Percentiles rank a stretch among this genome's conserved stretches.
Conservation (phyloP, 2,888 invertebrate genomes). For the Aspidapion aeneum region DNA sequence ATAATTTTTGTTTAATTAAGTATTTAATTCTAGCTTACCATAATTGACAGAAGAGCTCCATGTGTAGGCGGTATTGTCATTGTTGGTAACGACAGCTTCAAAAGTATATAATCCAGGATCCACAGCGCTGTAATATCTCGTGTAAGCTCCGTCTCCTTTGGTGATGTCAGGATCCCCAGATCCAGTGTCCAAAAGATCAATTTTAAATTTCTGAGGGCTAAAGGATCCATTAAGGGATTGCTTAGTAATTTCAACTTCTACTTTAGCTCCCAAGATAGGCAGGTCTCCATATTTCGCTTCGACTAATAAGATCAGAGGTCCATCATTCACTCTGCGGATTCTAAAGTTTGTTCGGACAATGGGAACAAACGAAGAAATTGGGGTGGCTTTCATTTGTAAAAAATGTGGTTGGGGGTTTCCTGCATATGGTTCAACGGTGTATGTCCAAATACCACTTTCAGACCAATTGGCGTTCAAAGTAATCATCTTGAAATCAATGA, state of each 20-base stretch:
- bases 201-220: slow-evolving; percentile 41
- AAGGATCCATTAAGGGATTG: slow-evolving; percentile 40
- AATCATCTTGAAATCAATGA: slow-evolving; percentile 52
- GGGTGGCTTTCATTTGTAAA: slow-evolving; percentile 58
- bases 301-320: slow-evolving; percentile 52
- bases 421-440: slow-evolving; percentile 54
- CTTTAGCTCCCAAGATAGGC: slow-evolving; percentile 56
- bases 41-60: slow-evolving; percentile 42
- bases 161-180: slow-evolving; percentile 63
- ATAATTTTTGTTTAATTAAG: neutral
- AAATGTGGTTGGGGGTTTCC: slow-evolving; percentile 60
- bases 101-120: slow-evolving; percentile 52
- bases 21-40: slow-evolving; percentile 33
- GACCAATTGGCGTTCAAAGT: slow-evolving; percentile 51
- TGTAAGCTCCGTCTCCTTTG: slow-evolving; percentile 62
- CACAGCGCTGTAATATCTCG: slow-evolving; percentile 56
- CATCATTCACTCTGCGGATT: slow-evolving; percentile 44
- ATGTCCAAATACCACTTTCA: slow-evolving; percentile 59
- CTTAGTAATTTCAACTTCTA: slow-evolving; percentile 52
- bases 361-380: slow-evolving; percentile 45
- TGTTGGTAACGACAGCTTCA: slow-evolving; percentile 51
- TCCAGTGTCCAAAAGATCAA: slow-evolving; percentile 57
- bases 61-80: slow-evolving; percentile 54
- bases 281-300: slow-evolving; percentile 54
- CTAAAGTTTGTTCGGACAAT: slow-evolving; percentile 51